Evolutionary conservation across 2,888 invertebrate genomes (phyloP).

Genomic region (Acleris emargana): DNA sequence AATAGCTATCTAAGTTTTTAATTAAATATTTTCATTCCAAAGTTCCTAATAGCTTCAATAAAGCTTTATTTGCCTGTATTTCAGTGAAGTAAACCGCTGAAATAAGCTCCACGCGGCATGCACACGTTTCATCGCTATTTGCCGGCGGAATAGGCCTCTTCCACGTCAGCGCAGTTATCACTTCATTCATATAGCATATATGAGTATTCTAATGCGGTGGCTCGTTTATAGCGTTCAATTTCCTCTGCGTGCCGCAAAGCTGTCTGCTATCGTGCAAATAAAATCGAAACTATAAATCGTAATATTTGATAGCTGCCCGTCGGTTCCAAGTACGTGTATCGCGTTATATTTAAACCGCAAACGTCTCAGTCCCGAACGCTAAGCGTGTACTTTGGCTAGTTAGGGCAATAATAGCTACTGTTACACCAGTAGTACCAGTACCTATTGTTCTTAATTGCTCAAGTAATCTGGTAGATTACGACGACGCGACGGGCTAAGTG

Average conservation of each 20-base stretch:
- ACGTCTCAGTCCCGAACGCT: neutral
- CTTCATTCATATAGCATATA: slow-evolving; percentile 28
- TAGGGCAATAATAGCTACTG: slow-evolving; percentile 15
- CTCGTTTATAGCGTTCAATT: slow-evolving; percentile 49
- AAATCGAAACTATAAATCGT: slow-evolving; percentile 47
- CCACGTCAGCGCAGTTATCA: slow-evolving; percentile 20
- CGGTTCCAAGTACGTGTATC: slow-evolving; percentile 8
- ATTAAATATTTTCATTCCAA: too few relatives aligned
- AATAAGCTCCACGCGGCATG: slow-evolving; percentile 6
- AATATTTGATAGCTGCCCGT: slow-evolving; percentile 18
- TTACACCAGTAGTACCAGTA: slow-evolving; percentile 6
- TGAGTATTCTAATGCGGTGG: slow-evolving; percentile 33
- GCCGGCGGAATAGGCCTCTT: slow-evolving; percentile 12
- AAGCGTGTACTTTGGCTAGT: slow-evolving; percentile 18
- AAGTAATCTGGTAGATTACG: slow-evolving; percentile 19
- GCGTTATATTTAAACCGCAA: slow-evolving; percentile 2
- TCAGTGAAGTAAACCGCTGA: neutral
- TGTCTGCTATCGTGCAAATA: slow-evolving; percentile 42
- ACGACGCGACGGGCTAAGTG: slow-evolving; percentile 5
- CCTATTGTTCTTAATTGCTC: slow-evolving; percentile 19
- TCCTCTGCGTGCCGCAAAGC: slow-evolving; percentile 44
- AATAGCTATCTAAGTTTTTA: too few relatives aligned
- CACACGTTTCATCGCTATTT: slow-evolving; percentile 15
- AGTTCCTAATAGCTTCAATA: neutral
- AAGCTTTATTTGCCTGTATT: neutral